Base-by-base conservation (phyloP, 2,888 invertebrate genomes). In the Omphaloscelis lunosa region DNA sequence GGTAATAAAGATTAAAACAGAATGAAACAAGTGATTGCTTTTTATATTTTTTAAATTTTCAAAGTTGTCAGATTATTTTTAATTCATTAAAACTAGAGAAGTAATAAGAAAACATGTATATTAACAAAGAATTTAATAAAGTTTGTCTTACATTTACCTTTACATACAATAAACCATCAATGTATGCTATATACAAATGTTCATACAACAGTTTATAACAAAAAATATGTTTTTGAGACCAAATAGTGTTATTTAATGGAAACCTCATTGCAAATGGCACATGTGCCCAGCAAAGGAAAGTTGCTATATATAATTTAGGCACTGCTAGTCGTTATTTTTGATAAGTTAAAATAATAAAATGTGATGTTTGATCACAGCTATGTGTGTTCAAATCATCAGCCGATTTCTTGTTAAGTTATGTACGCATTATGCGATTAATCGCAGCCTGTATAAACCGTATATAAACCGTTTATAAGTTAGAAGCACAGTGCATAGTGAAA, bases 41-140 rank as follows among this genome's bases (percentile, higher is more conserved):
- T 20, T 56, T 39, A 71, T 7, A 29, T 39, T 27, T 5, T n/a
- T 5, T 23, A 51, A 45, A 41, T 0, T n/a, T 53, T 5, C 0
- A 29, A 56, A 58, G n/a, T 39, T 27, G 12, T 53, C 41, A 45
- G 17, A 23, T 39, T 27, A 48, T 23, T 75, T 17, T 3, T n/a
- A 75, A 29, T 41, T 23, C 7, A 58, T 74, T 20, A 4, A 41
- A 48, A 75, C 2, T 6, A 17, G 20, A 51, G 9, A 85, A 89
- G 82, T 86, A 89, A 91, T 89, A 90, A 77, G 20, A 77, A 86
- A 77, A 77, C 56, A 72, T 86, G 71, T 92, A 91, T 93, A 94
- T 93, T 94, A 96, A 95, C 96, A 95, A 96, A 95, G 94, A 95
- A 94, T 96, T 95, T 95, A 95, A 95, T 95, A 94, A 95, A 95